Conservation (phyloP, 2,888 invertebrate species). For the Sipha maydis region DNA sequence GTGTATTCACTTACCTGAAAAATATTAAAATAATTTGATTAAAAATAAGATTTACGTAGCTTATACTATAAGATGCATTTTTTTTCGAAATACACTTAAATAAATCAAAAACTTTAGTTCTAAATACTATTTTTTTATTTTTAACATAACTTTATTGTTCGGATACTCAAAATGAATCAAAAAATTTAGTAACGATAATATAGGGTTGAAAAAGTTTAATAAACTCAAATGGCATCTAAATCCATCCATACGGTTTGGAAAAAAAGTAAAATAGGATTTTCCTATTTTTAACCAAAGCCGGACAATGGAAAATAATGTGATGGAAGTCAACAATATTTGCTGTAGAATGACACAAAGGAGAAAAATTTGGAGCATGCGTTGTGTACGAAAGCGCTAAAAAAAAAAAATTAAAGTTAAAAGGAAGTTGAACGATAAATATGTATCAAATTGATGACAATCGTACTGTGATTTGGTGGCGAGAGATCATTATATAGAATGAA, state of each 20-base stretch:
- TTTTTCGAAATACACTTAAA: no score
- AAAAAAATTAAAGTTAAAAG: not conserved
- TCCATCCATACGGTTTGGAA: no score
- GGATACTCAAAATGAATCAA: no score
- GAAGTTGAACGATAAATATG: not conserved
- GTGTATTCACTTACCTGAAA: slow-evolving; percentile 9
- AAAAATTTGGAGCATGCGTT: not conserved
- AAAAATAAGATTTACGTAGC: not conserved
- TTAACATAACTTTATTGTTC: no score
- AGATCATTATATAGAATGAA: not conserved
- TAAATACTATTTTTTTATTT: no score
- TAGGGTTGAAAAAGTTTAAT: no score
- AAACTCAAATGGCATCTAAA: no score
- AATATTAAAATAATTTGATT: not conserved
- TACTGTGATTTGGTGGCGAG: not conserved
- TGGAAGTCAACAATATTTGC: not conserved
- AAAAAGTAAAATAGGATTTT: no score
- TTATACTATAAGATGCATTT: not conserved
- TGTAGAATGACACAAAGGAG: not conserved
- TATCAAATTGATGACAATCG: no score
- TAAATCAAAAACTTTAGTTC: no score
- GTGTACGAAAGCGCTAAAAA: not conserved
- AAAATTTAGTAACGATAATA: no score
- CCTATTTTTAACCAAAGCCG: not conserved
- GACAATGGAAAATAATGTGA: not conserved